A percentile compares a stretch with the other conserved stretches of the same genome.
phyloP scores from a whole-genome alignment of 1,140 invertebrate genomes.

The Gryon sp. region DNA sequence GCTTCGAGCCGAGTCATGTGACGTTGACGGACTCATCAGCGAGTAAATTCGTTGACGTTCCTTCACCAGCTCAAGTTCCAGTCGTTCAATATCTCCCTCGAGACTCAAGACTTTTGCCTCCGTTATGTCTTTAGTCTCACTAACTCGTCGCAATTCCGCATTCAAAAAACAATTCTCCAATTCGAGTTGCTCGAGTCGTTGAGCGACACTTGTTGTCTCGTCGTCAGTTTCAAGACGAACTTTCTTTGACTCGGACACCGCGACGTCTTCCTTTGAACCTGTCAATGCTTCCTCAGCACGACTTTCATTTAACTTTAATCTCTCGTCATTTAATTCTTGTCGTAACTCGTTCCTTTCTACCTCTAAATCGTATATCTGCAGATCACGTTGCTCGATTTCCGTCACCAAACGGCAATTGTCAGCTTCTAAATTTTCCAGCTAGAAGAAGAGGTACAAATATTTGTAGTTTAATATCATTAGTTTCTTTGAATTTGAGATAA shows the following conservation, averaged over 20 bases:
- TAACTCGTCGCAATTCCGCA: conserved; percentile 63
- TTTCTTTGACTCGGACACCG: conserved; percentile 77
- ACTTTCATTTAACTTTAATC: conserved; percentile 68
- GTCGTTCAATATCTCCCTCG: conserved; percentile 72
- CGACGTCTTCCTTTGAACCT: conserved; percentile 80
- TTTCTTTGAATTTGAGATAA: no score
- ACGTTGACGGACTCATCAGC: conserved; percentile 16
- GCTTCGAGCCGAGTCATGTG: conserved; percentile 48
- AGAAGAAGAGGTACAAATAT: conserved; percentile 4
- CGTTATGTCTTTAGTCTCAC: conserved; percentile 65
- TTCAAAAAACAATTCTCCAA: conserved; percentile 72
- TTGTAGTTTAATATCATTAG: neutral
- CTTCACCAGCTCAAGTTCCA: conserved; percentile 74
- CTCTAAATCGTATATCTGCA: conserved; percentile 60
- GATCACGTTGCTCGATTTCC: conserved; percentile 66
- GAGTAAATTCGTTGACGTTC: conserved; percentile 22
- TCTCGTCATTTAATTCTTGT: conserved; percentile 66
- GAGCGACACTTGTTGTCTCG: conserved; percentile 52
- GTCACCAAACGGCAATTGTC: conserved; percentile 65
- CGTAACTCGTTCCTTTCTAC: conserved; percentile 60
- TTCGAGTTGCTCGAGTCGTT: conserved; percentile 69
- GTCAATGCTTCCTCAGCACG: conserved; percentile 64
- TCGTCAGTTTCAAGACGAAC: conserved; percentile 69
- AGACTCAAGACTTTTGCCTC: conserved; percentile 73
- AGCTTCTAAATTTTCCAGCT: conserved; percentile 67